Evolutionary conservation across 2,113 vertebrate genomes (phyloP).

Genomic region (Apodemus sylvaticus): DNA sequence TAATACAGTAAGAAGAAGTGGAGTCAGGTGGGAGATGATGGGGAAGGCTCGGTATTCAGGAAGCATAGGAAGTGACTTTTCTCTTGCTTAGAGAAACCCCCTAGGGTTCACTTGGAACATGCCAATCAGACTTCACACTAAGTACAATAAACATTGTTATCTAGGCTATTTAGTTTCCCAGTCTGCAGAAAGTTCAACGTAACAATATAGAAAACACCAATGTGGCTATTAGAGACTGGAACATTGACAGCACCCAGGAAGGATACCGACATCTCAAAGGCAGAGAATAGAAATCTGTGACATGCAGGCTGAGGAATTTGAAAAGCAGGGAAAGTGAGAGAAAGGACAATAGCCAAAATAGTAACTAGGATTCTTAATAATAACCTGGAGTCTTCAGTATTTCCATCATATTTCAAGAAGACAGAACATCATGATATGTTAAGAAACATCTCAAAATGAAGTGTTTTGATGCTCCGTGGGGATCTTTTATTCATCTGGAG

Average conservation of each 20-base stretch:
- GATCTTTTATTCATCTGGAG: slow-evolving; percentile 4
- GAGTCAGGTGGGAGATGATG: background rate
- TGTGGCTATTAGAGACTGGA: background rate
- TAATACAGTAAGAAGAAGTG: background rate
- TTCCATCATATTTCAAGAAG: background rate
- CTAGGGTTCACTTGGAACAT: background rate
- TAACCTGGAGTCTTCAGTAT: background rate
- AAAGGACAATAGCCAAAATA: background rate
- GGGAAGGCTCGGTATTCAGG: background rate
- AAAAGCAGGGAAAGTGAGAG: slow-evolving; percentile 25
- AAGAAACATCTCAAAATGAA: slow-evolving; percentile 5
- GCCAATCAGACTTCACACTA: slow-evolving; percentile 46
- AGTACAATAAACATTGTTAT: background rate
- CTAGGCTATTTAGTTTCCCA: slow-evolving; percentile 21
- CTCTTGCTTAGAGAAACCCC: background rate
- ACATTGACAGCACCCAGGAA: background rate
- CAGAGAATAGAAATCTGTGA: slow-evolving; percentile 8
- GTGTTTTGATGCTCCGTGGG: background rate
- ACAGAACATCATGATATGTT: background rate
- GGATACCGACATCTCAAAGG: background rate
- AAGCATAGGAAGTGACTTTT: background rate
- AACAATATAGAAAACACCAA: slow-evolving; percentile 14
- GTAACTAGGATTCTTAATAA: background rate
- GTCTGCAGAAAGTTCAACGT: background rate
- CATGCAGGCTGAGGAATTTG: slow-evolving; percentile 2